Evolutionary conservation across 2,888 invertebrate species (phyloP), one percentile per base, ranked within the genome.

Genomic region (Rhamnusium bicolor): DNA sequence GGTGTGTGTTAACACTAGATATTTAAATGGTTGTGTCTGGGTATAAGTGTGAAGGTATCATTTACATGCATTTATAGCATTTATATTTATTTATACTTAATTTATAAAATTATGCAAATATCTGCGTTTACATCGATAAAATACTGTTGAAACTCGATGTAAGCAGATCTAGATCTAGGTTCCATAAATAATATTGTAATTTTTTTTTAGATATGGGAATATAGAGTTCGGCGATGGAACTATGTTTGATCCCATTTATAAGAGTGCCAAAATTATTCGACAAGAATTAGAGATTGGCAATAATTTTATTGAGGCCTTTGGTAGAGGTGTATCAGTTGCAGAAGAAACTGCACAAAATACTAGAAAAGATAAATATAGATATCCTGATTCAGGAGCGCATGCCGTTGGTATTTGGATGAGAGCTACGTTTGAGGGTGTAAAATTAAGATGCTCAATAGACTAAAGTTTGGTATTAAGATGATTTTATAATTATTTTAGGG

Each of bases 181-280:
- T n/a, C n/a, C n/a, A n/a, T n/a, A n/a, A n/a, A n/a, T n/a, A n/a
- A n/a, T n/a, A n/a, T n/a, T n/a, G n/a, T n/a, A n/a, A n/a, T 61
- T 63, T 62, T 69, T 72, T 81, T 82, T 87, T 84, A 91, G 89
- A 83, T 93, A 94, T 84, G 92, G 93, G 47, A 90, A 91, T 74
- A 92, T 92, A 0, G 88, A 89, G 75, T 88, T 90, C 49, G 93
- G 93, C 0, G 91, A 93, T 79, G 88, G 92, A 75, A 93, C 94
- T 10, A 90, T 94, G 92, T 92, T 92, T 76, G 87, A 87, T 78
- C 85, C 88, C 24, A 78, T 89, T 40, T 75, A 80, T 54, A 79
- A 81, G 12, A 86, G 85, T 27, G 80, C 83, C 49, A 71, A 67
- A 46, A 75, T 78, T 12, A 77, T 87, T n/a, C 77, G 80, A 73